phyloP scores from a whole-genome alignment of 1,140 invertebrate species.

The Euwallacea fornicatus region DNA sequence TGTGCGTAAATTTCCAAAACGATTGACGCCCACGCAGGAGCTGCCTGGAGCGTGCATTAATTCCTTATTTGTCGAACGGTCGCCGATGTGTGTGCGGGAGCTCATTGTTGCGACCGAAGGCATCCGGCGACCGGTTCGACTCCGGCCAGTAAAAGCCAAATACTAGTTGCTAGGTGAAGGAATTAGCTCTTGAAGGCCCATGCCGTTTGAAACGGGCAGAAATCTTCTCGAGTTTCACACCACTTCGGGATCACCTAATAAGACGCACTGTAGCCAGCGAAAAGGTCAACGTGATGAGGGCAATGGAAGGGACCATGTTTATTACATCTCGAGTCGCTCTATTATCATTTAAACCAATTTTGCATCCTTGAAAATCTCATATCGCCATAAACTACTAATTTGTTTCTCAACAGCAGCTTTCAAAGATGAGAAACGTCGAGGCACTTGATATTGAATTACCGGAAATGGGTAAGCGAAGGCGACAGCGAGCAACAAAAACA shows the following conservation, averaged over 20 bases:
- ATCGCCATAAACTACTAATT: slow-evolving; percentile 16
- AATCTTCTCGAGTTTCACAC: not conserved
- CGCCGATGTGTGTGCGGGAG: too few relatives aligned
- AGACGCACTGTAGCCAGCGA: not conserved
- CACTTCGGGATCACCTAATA: not conserved
- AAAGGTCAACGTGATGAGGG: not conserved
- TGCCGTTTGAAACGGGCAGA: not conserved
- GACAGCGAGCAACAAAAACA: slow-evolving; percentile 25
- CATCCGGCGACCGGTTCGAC: too few relatives aligned
- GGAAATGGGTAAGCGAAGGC: slow-evolving; percentile 25
- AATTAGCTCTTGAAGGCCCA: not conserved
- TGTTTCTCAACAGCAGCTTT: slow-evolving; percentile 12
- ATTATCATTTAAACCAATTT: too few relatives aligned
- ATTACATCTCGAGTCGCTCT: not conserved
- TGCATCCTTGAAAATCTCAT: slow-evolving; percentile 4
- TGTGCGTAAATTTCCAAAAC: too few relatives aligned
- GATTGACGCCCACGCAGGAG: too few relatives aligned
- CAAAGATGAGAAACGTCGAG: slow-evolving; percentile 14
- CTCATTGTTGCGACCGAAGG: too few relatives aligned
- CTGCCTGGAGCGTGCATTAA: too few relatives aligned
- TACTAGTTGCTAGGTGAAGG: not conserved
- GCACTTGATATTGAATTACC: slow-evolving; percentile 31
- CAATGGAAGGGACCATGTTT: not conserved
- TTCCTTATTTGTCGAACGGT: too few relatives aligned
- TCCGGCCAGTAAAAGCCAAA: not conserved